A percentile compares a stretch with the other conserved stretches of the same genome.
phyloP scores from a whole-genome alignment of 2,113 vertebrate genomes.

The Actenoides lindsayi region DNA sequence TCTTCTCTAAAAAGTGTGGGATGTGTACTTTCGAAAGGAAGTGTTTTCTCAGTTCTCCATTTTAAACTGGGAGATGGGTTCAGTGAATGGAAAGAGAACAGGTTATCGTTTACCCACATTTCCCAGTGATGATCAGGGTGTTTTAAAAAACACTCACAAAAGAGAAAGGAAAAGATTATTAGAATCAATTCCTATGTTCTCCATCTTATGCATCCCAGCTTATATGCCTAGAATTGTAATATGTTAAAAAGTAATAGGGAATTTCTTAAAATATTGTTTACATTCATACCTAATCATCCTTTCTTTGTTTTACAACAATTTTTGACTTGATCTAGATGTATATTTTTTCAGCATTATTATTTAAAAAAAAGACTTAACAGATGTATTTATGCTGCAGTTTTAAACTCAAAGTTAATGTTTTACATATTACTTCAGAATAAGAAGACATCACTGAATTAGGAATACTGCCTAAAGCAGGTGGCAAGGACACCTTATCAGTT shows the following conservation, averaged over 20 bases:
- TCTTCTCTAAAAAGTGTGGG: background rate
- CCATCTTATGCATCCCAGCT: background rate
- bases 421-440: background rate
- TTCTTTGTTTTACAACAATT: background rate
- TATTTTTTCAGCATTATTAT: background rate
- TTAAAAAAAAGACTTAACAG: background rate
- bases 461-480: background rate
- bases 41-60: background rate
- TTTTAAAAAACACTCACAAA: background rate
- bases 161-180: background rate
- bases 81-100: background rate
- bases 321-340: background rate
- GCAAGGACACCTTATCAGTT: background rate
- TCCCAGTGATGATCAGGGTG: background rate
- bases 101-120: background rate
- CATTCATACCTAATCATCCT: background rate
- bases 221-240: background rate
- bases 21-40: background rate
- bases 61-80: background rate
- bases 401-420: background rate
- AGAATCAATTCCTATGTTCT: background rate
- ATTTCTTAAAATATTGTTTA: background rate
- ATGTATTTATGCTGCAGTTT: background rate
- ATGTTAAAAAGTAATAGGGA: background rate
- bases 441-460: background rate